These are phyloP conservation scores for Girardia tigrina DNA, from an alignment of 2,888 invertebrate species.

Conservation along the genomic window DNA sequence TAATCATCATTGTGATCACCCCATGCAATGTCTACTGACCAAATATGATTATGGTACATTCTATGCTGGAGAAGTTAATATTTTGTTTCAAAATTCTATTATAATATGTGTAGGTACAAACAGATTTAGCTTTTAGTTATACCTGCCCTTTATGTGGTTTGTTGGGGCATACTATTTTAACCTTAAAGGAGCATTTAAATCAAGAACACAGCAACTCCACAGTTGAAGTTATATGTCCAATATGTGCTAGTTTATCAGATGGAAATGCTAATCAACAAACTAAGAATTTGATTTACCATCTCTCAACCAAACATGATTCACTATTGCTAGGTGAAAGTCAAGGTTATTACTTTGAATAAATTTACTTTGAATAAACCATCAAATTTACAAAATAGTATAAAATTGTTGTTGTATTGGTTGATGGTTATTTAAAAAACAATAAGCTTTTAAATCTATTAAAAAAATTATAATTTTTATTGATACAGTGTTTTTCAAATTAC, in stretches of 20 bases:
- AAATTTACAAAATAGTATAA: too few relatives aligned
- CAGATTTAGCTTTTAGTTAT: constrained; percentile 52
- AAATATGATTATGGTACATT: constrained; percentile 70
- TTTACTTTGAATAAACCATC: too few relatives aligned
- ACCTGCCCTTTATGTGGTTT: constrained; percentile 93
- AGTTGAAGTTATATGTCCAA: constrained; percentile 31
- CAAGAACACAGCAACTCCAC: constrained; percentile 26
- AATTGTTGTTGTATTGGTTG: too few relatives aligned
- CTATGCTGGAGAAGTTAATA: constrained; percentile 34
- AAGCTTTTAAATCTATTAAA: too few relatives aligned
- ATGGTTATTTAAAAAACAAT: too few relatives aligned
- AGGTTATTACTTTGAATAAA: too few relatives aligned
- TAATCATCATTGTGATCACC: constrained; percentile 77
- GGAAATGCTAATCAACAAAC: constrained; percentile 32
- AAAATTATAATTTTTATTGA: too few relatives aligned
- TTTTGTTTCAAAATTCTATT: not conserved
- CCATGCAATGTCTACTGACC: constrained; percentile 95
- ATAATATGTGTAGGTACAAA: not conserved
- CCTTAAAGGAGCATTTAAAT: constrained; percentile 46
- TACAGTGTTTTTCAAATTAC: too few relatives aligned
- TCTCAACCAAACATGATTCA: not conserved
- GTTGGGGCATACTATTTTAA: constrained; percentile 83
- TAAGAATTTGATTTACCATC: constrained; percentile 14
- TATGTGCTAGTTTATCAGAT: constrained; percentile 33
- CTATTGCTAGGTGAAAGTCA: not conserved